A percentile compares a stretch with the other conserved stretches of the same genome.
Conservation (phyloP, 2,888 invertebrate genomes). For the Zaprionus lineosus region DNA sequence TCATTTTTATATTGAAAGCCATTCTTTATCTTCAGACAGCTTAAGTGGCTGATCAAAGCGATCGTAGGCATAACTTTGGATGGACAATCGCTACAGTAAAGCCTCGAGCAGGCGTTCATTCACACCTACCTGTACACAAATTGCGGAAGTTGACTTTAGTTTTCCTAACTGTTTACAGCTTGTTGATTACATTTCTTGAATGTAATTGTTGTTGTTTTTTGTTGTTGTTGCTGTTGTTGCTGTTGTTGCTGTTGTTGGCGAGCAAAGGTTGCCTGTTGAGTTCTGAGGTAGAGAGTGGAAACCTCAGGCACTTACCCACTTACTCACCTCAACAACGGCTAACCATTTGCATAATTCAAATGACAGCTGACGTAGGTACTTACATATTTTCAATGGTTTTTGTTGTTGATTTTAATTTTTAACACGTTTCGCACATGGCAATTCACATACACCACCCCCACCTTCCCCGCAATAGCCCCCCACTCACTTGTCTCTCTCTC, state of each 20-base stretch:
- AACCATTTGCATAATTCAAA: slow-evolving; percentile 59
- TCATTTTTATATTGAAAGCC: too few species aligned
- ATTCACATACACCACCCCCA: too few species aligned
- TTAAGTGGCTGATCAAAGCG: too few species aligned
- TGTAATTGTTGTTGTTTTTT: neutral
- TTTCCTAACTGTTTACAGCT: neutral
- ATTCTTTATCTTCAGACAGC: too few species aligned
- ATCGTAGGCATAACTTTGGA: too few species aligned
- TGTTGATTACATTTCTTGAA: neutral
- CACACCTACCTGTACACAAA: neutral
- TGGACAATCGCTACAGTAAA: too few species aligned
- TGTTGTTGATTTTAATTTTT: slow-evolving; percentile 40
- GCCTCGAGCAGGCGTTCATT: too few species aligned
- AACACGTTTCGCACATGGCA: slow-evolving; percentile 41
- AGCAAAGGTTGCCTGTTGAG: slow-evolving; percentile 24
- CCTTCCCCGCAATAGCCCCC: too few species aligned
- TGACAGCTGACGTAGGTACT: slow-evolving; percentile 34
- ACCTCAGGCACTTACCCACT: slow-evolving; percentile 28
- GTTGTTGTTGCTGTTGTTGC: neutral
- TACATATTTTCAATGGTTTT: slow-evolving; percentile 1
- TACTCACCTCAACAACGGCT: slow-evolving; percentile 19
- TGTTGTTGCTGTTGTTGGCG: slow-evolving; percentile 3
- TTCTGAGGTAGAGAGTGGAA: neutral
- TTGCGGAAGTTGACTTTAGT: neutral
- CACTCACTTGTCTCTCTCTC: too few species aligned